These are phyloP conservation scores for Cerceris rybyensis DNA, from an alignment of 2,888 invertebrate species.

Conservation along the genomic window DNA sequence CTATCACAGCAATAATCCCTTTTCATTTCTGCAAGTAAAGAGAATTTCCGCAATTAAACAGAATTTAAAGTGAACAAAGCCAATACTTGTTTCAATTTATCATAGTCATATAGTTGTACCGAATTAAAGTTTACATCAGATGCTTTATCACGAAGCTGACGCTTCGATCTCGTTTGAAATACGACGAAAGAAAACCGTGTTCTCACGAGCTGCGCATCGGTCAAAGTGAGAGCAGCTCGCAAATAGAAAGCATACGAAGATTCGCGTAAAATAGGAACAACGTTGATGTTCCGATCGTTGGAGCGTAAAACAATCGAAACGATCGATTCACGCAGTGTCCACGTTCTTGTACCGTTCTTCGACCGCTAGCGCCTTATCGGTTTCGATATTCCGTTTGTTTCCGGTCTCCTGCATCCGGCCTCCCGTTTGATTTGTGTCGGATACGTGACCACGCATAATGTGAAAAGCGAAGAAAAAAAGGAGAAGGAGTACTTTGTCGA, in stretches of 20 bases:
- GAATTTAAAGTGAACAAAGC: no score
- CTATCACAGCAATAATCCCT: no score
- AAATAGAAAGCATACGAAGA: slow-evolving; percentile 41
- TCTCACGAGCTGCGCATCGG: neutral
- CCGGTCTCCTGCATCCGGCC: slow-evolving; percentile 72
- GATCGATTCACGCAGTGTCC: slow-evolving; percentile 53
- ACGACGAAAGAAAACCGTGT: no score
- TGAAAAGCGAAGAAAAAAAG: slow-evolving; percentile 9
- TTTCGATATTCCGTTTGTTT: slow-evolving; percentile 68
- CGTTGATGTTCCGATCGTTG: slow-evolving; percentile 36
- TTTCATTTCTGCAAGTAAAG: no score
- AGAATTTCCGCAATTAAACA: no score
- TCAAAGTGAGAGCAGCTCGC: neutral
- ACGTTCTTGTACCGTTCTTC: slow-evolving; percentile 69
- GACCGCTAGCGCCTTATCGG: slow-evolving; percentile 75
- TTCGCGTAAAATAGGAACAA: slow-evolving; percentile 34
- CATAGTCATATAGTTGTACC: no score
- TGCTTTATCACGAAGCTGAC: no score
- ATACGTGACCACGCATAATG: slow-evolving; percentile 45
- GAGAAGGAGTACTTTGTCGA: no score
- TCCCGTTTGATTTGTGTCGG: slow-evolving; percentile 45
- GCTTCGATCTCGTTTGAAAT: no score
- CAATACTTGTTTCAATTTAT: no score
- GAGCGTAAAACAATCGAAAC: slow-evolving; percentile 59
- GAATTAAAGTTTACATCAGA: no score